Percentiles rank a stretch among this genome's conserved stretches.
Evolutionary conservation across 2,888 invertebrate species (phyloP).

Genomic region (Eupithecia exiguata): DNA sequence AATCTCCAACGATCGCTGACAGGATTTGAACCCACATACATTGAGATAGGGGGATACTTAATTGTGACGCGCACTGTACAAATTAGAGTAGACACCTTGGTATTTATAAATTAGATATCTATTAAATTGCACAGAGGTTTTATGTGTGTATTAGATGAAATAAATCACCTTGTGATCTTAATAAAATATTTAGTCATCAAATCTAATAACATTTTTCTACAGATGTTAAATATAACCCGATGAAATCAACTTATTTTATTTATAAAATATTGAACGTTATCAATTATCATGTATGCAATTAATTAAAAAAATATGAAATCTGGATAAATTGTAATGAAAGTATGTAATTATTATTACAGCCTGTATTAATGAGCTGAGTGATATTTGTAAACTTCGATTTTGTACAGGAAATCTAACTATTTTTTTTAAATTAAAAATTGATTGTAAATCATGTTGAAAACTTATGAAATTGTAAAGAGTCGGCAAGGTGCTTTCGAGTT

Average conservation of each 20-base stretch:
- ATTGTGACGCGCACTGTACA: too few species aligned
- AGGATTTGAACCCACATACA: too few species aligned
- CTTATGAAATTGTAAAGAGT: not conserved
- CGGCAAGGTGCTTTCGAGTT: not conserved
- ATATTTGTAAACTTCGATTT: not conserved
- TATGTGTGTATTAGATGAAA: constrained; percentile 16
- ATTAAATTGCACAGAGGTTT: constrained; percentile 24
- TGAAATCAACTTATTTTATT: not conserved
- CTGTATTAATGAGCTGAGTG: not conserved
- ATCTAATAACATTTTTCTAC: not conserved
- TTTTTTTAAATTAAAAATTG: not conserved
- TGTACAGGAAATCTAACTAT: not conserved
- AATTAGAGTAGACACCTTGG: constrained; percentile 65
- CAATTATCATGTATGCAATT: too few species aligned
- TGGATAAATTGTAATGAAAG: not conserved
- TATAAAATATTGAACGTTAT: not conserved
- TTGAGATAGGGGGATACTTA: too few species aligned
- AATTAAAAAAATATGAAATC: not conserved
- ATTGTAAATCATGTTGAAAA: not conserved
- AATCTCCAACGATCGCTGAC: too few species aligned
- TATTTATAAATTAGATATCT: constrained; percentile 17
- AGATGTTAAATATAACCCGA: not conserved
- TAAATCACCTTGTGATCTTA: constrained; percentile 9
- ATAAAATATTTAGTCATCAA: constrained; percentile 17
- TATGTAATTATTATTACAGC: not conserved